Conservation (phyloP, 2,797 vertebrate genomes). For the Danio albolineatus region DNA sequence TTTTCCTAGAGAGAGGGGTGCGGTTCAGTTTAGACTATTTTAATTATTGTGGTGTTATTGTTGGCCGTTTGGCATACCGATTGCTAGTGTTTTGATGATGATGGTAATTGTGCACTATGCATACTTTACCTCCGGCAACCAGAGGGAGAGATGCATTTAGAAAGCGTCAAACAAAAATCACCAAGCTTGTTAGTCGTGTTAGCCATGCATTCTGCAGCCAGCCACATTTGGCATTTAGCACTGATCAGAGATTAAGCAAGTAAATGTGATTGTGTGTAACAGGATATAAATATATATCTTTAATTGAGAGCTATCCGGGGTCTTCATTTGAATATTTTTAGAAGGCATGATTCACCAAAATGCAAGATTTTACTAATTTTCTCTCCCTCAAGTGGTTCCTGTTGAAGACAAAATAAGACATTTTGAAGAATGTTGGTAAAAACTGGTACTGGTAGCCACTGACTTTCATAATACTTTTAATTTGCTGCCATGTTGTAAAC, state of each 20-base stretch:
- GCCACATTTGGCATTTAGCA: neutral
- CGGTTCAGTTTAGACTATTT: conserved; percentile 51
- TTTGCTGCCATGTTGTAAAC: no score
- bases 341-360: no score
- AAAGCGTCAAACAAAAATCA: conserved; percentile 44
- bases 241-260: neutral
- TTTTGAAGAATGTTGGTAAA: no score
- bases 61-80: neutral
- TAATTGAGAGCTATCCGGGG: no score
- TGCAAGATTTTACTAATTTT: no score
- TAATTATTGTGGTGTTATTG: conserved; percentile 7
- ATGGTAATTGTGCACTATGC: conserved; percentile 19
- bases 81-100: conserved; percentile 3
- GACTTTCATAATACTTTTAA: no score
- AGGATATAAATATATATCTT: neutral
- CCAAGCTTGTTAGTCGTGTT: conserved; percentile 50
- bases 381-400: no score
- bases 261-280: neutral
- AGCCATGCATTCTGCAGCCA: conserved; percentile 47
- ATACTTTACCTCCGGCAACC: conserved; percentile 48
- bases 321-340: no score
- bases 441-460: no score
- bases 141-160: conserved; percentile 45
- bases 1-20: conserved; percentile 59
- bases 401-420: no score